Evolutionary conservation across 2,888 invertebrate genomes (phyloP), one percentile per base, ranked within the genome.

Genomic region (Mechanitis messenoides): DNA sequence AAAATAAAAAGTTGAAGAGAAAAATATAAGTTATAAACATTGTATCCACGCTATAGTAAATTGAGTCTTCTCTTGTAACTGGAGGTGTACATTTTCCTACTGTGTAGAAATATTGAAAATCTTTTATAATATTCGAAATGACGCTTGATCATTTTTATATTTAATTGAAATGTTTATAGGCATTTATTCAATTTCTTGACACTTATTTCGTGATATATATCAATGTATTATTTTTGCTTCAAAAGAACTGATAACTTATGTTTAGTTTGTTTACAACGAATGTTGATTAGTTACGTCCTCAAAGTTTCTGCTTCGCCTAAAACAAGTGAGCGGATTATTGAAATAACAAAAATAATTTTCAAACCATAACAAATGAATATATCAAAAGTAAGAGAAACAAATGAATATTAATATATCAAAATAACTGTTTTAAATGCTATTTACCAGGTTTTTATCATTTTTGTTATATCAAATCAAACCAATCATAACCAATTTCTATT

Each of bases 51-150:
- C 28, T 50, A 3, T 31, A 50, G 31, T 50, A 50, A 28, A 31
- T 31, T 4, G 20, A n/a, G 47, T 47, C 47, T 46, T 46, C 7
- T 31, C 50, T 50, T 31, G 31, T 31, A 31, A 50, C 11, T 31
- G 50, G n/a, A 50, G 31, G 28, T 31, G 50, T 28, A 31, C 59
- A 56, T 56, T 55, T 59, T 65, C 64, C 61, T 59, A 59, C 56
- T 58, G 55, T 53, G 45, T 63, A 66, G 61, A 63, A 50, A 58
- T 55, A 60, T 58, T 59, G 55, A 47, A 55, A 56, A 58, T 42
- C 31, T 56, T 60, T 57, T 59, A 56, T 53, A 55, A 42, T 50
- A 50, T 50, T 50, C 9, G 7, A 31, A 6, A 50, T 31, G 50
- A 50, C 31, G 47, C 47, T 47, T 47, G n/a, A 47, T 20, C 20